A percentile compares a stretch with the other conserved stretches of the same genome.
phyloP scores from a whole-genome alignment of 2,113 vertebrate genomes.

The Meles meles region DNA sequence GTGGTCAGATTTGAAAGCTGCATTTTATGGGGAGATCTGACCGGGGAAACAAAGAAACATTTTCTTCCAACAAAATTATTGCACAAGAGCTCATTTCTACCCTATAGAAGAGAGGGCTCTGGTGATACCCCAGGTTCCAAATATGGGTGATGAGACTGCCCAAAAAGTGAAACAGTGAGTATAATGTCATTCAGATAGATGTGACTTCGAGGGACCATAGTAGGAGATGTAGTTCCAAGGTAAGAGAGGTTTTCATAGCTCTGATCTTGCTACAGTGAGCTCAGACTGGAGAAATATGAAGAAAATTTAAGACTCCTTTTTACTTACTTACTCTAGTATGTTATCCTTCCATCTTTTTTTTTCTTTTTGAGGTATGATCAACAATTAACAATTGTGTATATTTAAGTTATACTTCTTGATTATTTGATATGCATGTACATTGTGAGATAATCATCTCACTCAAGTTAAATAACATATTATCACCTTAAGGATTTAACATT shows the following conservation, averaged over 20 bases:
- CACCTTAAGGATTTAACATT: background rate
- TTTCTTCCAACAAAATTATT: background rate
- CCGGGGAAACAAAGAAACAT: background rate
- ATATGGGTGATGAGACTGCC: background rate
- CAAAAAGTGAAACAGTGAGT: background rate
- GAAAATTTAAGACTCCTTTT: background rate
- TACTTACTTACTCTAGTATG: background rate
- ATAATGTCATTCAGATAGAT: background rate
- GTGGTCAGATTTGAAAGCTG: background rate
- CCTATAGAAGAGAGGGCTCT: background rate
- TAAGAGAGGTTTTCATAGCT: background rate
- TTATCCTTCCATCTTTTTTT: background rate
- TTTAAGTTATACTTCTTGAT: background rate
- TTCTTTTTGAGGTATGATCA: background rate
- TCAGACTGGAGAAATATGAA: background rate
- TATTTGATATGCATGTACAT: background rate
- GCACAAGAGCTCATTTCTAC: background rate
- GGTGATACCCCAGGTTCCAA: background rate
- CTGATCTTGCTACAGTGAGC: background rate
- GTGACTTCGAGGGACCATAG: background rate
- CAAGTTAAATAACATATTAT: background rate
- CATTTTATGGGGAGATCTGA: background rate
- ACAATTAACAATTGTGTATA: background rate
- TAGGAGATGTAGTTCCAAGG: accelerated
- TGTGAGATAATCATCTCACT: background rate